These are phyloP conservation scores for Euleptes europaea DNA, from an alignment of 2,113 vertebrate species.

Conservation along the genomic window DNA sequence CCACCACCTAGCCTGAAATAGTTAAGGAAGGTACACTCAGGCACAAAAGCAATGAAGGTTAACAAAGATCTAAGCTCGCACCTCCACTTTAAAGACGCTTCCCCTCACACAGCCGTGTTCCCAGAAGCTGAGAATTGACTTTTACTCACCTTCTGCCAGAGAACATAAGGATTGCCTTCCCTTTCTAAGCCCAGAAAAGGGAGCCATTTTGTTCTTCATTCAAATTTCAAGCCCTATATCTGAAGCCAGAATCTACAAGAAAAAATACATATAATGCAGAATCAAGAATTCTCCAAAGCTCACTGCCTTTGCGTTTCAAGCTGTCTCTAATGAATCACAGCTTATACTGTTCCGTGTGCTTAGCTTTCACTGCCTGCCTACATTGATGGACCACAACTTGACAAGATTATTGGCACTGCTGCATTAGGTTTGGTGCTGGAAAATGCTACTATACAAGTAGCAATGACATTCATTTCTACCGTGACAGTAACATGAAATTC, in stretches of 20 bases:
- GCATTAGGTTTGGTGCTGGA: background rate
- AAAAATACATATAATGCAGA: background rate
- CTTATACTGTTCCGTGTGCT: background rate
- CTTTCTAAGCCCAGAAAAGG: too few relatives aligned
- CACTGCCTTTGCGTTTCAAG: background rate
- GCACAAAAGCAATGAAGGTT: too few relatives aligned
- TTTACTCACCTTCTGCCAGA: too few relatives aligned
- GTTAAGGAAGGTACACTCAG: too few relatives aligned
- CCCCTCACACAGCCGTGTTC: too few relatives aligned
- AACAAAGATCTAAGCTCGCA: too few relatives aligned
- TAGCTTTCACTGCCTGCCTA: background rate
- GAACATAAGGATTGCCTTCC: too few relatives aligned
- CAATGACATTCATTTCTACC: background rate
- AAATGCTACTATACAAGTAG: background rate
- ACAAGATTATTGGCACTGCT: background rate
- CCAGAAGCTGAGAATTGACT: too few relatives aligned
- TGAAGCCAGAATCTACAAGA: background rate
- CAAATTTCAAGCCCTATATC: too few relatives aligned
- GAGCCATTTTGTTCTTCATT: too few relatives aligned
- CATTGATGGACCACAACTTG: background rate
- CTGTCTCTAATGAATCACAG: background rate
- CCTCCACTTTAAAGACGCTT: too few relatives aligned
- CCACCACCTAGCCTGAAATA: too few relatives aligned
- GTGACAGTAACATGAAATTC: background rate
- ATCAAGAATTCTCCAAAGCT: background rate